phyloP scores from a whole-genome alignment of 2,888 invertebrate genomes.

The Tolmerus cingulatus region DNA sequence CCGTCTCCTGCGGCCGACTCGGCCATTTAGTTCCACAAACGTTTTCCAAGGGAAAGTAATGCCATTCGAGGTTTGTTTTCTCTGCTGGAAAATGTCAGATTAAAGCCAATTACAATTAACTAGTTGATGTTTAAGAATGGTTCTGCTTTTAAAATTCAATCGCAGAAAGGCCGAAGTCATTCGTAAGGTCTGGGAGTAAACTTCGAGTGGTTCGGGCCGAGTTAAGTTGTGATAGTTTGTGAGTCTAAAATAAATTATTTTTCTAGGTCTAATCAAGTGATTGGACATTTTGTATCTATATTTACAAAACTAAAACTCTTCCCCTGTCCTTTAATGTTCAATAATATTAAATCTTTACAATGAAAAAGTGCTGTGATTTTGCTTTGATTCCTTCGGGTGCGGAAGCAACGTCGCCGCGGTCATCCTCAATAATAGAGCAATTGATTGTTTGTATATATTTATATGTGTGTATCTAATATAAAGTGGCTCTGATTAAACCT shows the following conservation, averaged over 20 bases:
- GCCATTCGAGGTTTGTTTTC: not conserved
- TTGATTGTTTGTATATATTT: not conserved
- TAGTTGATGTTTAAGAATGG: not conserved
- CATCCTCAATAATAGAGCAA: not conserved
- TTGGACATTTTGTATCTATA: not conserved
- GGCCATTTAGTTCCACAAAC: not conserved
- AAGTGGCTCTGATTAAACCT: not conserved
- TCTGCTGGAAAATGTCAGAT: not conserved
- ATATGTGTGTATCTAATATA: not conserved
- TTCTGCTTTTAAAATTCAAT: not conserved
- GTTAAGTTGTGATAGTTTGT: not conserved
- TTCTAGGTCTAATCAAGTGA: not conserved
- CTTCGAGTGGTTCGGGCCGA: not conserved
- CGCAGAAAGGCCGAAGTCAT: not conserved
- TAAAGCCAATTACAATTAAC: not conserved
- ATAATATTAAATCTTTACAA: not conserved
- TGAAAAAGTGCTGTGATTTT: not conserved
- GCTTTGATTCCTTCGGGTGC: not conserved
- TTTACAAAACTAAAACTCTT: not conserved
- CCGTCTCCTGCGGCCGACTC: slow-evolving; percentile 21
- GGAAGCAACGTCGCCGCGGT: not conserved
- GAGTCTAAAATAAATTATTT: not conserved
- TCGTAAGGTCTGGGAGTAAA: not conserved
- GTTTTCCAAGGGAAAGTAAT: not conserved
- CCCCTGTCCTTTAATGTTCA: not conserved